Base-by-base conservation (phyloP, 2,113 vertebrate species). In the Sebastes schlegelii region DNA sequence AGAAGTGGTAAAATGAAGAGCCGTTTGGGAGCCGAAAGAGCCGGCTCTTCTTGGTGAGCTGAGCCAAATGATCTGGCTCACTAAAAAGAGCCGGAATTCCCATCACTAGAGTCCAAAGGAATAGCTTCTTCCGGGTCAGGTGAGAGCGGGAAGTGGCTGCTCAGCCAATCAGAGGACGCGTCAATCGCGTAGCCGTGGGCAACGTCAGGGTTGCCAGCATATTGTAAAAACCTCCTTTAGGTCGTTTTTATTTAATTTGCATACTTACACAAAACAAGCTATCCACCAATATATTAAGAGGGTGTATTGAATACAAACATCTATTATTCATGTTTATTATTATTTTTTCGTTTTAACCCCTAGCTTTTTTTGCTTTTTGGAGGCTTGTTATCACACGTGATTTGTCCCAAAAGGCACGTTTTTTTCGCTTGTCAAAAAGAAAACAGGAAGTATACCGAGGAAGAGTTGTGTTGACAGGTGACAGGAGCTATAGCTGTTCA, bases 101-200 rank as follows among this genome's bases (percentile, higher is more conserved):
- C 34, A 34, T 34, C 34, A 34, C 34, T 34, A 34, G 34, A 34
- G 34, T 34, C 34, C 34, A 34, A 34, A 34, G 34, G 34, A 6
- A 73, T 55, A 26, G 52, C 21, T 54, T n/a, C 77, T 93, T 91
- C 80, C 90, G 84, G 74, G 10, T 91, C 70, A 71, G 34, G 19
- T 58, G 81, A 63, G 43, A 58, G 70, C 69, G 65, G 34, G 68
- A 34, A 2, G 1, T 8, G 3, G 6, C 5, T 1, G 17, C 1
- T 54, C 19, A 75, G 72, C 93, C 91, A 94, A 93, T 92, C 84
- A 83, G 23, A 16, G 3, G 6, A 21, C 6, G 46, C 64, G 3
- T n/a, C 23, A 21, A 26, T 10, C 10, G 10, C 3, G 1, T 4
- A 1, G 26, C 52, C 60, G 46, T 17, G 8, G 1, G 23, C 11